Evolutionary conservation across 2,888 invertebrate genomes (phyloP).

Genomic region (Chrysomela aeneicollis): DNA sequence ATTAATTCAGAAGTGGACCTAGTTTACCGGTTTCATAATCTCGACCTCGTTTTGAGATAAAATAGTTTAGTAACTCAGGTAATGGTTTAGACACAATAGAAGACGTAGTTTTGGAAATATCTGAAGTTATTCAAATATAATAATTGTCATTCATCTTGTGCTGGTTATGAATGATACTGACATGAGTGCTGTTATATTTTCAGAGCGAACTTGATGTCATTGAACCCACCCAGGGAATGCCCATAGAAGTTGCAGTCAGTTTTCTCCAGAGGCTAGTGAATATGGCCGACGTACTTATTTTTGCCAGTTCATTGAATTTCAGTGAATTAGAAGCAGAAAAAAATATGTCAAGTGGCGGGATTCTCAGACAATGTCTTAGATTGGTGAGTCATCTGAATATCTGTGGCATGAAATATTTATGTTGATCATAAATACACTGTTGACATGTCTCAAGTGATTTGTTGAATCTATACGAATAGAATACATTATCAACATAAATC

Average conservation of each 20-base stretch:
- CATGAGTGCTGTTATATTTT: slow-evolving; percentile 37
- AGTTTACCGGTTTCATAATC: too few relatives aligned
- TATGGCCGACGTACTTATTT: slow-evolving; percentile 98
- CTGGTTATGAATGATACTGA: neutral
- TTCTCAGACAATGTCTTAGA: slow-evolving; percentile 93
- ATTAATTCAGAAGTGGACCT: too few relatives aligned
- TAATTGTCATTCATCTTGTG: too few relatives aligned
- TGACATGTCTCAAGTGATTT: slow-evolving; percentile 24
- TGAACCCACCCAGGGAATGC: slow-evolving; percentile 98
- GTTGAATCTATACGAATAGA: slow-evolving; percentile 35
- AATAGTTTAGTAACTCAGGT: too few relatives aligned
- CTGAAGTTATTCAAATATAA: too few relatives aligned
- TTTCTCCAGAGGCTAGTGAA: slow-evolving; percentile 98
- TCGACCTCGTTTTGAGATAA: too few relatives aligned
- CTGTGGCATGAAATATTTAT: slow-evolving; percentile 4
- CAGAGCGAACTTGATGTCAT: slow-evolving; percentile 98
- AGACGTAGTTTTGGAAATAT: too few relatives aligned
- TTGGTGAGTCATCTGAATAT: slow-evolving; percentile 69
- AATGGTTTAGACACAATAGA: too few relatives aligned
- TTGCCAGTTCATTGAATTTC: slow-evolving; percentile 97
- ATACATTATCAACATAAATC: too few relatives aligned
- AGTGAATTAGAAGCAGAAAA: slow-evolving; percentile 98
- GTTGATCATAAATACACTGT: neutral
- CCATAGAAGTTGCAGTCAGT: slow-evolving; percentile 96
- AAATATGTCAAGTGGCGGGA: slow-evolving; percentile 99